Base-by-base conservation (phyloP, 2,797 vertebrate genomes). In the Pelobates cultripes region DNA sequence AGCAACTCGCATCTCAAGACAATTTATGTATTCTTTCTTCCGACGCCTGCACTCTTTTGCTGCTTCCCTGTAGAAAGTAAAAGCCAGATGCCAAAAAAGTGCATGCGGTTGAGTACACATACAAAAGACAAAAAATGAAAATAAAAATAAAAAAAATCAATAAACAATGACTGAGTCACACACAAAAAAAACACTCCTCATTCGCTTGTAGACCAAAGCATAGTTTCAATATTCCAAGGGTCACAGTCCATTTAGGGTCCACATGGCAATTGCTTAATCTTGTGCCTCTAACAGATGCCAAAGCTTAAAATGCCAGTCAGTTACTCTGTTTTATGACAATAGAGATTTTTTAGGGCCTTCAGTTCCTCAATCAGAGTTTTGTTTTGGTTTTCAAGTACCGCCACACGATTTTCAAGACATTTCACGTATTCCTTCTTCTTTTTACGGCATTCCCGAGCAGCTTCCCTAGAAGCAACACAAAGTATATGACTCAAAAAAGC, bases 401-500 rank as follows among this genome's bases (percentile, higher is more conserved):
- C 96, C 91, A 98, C 96, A 12, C 95, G 95, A 85, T 97, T 96
- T 92, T 98, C 97, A 78, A 99, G 96, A 93, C 96, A 97, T 95
- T 93, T 97, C 89, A 99, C 95, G 90, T 98, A 98, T 92, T 99
- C 96, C 86, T 97, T 99, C 95, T 98, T 99, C 96, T 97, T 99
- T 88, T 94, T 95, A 84, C 96, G 95, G 90, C 96, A 97, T 91
- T 96, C 95, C 88, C 96, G 95, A 86, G 97, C 96, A 85, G 97
- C 97, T 92, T 98, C 96, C 95, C 97, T 98, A 91, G 87, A 96
- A 94, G 87, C 93, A 93, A 95, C 90, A 95, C 91, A 95, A 93
- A 89, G 92, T 89, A 94, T 88, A 91, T 92, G 93, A 92, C 91
- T 89, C 85, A 86, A 84, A 63, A n/a, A 64, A 66, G 42, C 43